These are phyloP conservation scores for Clanis bilineata DNA, from an alignment of 2,888 invertebrate species.

Conservation along the genomic window DNA sequence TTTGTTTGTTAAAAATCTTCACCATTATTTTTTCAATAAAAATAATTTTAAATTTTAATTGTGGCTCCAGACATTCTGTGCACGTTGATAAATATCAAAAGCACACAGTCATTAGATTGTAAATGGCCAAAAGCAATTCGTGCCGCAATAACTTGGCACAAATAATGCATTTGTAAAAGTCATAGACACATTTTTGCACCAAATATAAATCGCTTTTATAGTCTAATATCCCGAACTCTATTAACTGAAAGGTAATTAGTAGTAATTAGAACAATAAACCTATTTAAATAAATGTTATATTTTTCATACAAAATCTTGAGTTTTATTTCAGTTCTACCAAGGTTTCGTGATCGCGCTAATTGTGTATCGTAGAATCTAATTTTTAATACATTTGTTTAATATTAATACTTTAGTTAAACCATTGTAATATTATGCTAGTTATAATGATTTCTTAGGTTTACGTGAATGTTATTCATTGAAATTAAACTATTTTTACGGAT, in stretches of 20 bases:
- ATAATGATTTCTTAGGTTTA: too few relatives aligned
- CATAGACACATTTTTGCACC: neutral
- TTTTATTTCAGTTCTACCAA: too few relatives aligned
- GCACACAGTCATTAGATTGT: neutral
- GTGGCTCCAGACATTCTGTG: neutral
- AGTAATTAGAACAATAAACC: neutral
- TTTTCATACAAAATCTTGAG: too few relatives aligned
- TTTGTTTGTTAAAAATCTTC: too few relatives aligned
- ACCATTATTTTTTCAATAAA: too few relatives aligned
- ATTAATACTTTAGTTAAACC: neutral
- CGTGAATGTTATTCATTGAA: too few relatives aligned
- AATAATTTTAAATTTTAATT: neutral
- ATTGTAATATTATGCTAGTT: too few relatives aligned
- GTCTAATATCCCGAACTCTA: neutral
- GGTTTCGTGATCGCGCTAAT: too few relatives aligned
- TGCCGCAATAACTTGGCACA: neutral
- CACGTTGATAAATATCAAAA: neutral
- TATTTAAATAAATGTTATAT: neutral
- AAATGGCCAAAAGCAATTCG: neutral
- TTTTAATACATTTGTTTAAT: neutral
- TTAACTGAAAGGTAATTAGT: neutral
- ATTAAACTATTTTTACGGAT: too few relatives aligned
- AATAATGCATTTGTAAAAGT: conserved; percentile 1
- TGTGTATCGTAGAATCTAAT: too few relatives aligned
- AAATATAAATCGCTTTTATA: conserved; percentile 3